Conservation (phyloP, 2,113 vertebrate species). For the Xenopus laevis region DNA sequence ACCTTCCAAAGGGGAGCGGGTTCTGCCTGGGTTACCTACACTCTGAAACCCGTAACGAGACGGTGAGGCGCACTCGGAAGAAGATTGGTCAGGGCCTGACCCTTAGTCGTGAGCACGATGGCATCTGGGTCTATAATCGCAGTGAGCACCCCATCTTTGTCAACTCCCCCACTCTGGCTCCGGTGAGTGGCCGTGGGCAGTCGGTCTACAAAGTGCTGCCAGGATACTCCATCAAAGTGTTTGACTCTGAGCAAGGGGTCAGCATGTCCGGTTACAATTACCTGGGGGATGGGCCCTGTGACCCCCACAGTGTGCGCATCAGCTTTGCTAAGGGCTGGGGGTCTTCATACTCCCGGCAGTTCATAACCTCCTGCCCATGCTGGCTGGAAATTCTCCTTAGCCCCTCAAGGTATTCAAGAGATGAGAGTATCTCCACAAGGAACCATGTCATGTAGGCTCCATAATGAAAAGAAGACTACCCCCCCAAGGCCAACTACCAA, state of each 20-base stretch:
- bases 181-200: rapidly evolving
- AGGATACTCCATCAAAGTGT: slow-evolving; percentile 56
- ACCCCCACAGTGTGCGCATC: slow-evolving; percentile 55
- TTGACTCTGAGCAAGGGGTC: slow-evolving; percentile 36
- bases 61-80: slow-evolving; percentile 30
- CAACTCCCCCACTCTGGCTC: slow-evolving; percentile 54
- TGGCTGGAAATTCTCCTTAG: slow-evolving; percentile 62
- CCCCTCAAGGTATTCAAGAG: slow-evolving; percentile 5
- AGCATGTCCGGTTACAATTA: not conserved
- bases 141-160: slow-evolving; percentile 59
- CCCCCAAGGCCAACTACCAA: no score
- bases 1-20: slow-evolving; percentile 51
- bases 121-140: slow-evolving; percentile 56
- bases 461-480: no score
- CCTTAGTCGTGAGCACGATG: slow-evolving; percentile 49
- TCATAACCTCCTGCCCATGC: slow-evolving; percentile 61
- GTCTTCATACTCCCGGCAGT: slow-evolving; percentile 57
- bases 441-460: no score
- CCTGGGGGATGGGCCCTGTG: slow-evolving; percentile 47
- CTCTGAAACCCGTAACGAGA: slow-evolving; percentile 1
- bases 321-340: slow-evolving; percentile 67
- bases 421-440: not conserved
- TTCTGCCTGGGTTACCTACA: slow-evolving; percentile 60
- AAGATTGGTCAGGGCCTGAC: slow-evolving; percentile 58
- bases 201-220: slow-evolving; percentile 55